Percentiles rank a stretch among this genome's conserved stretches.
Evolutionary conservation across 2,888 invertebrate genomes (phyloP).

Genomic region (Mechanitis messenoides): DNA sequence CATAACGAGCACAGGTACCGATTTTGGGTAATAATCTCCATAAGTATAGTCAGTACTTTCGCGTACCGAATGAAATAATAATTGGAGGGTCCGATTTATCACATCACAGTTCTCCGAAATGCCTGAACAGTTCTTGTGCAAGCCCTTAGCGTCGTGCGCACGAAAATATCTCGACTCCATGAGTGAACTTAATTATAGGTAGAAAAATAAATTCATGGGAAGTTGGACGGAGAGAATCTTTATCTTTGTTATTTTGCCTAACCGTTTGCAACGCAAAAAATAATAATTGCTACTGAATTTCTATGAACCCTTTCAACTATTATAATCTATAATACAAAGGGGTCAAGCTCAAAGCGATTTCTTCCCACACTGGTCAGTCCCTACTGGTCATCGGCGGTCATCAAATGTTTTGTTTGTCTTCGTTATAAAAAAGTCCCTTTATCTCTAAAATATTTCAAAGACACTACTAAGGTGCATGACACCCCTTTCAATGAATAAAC

Average conservation of each 20-base stretch:
- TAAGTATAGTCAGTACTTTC: slow-evolving; percentile 71
- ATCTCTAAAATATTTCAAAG: slow-evolving; percentile 50
- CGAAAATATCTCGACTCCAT: slow-evolving; percentile 70
- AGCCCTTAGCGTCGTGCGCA: slow-evolving; percentile 71
- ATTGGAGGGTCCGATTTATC: slow-evolving; percentile 75
- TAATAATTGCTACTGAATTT: slow-evolving; percentile 44
- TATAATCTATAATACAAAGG: slow-evolving; percentile 52
- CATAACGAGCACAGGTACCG: slow-evolving; percentile 68
- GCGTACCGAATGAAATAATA: slow-evolving; percentile 73
- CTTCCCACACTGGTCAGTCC: slow-evolving; percentile 74
- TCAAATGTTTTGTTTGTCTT: slow-evolving; percentile 64
- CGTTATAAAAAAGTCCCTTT: slow-evolving; percentile 56
- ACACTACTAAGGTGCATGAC: slow-evolving; percentile 52
- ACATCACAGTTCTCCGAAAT: slow-evolving; percentile 72
- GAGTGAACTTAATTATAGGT: slow-evolving; percentile 69
- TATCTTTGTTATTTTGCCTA: slow-evolving; percentile 56
- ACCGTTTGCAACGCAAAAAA: slow-evolving; percentile 59
- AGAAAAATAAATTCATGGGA: slow-evolving; percentile 70
- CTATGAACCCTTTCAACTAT: slow-evolving; percentile 50
- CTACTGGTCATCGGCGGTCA: slow-evolving; percentile 71
- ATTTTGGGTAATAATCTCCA: slow-evolving; percentile 72
- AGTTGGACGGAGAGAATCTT: slow-evolving; percentile 51
- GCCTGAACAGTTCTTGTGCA: slow-evolving; percentile 70
- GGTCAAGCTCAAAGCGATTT: slow-evolving; percentile 59
- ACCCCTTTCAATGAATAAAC: slow-evolving; percentile 59